These are phyloP conservation scores for Scaptomyza reducta DNA, from an alignment of 2,888 invertebrate species.

Conservation along the genomic window DNA sequence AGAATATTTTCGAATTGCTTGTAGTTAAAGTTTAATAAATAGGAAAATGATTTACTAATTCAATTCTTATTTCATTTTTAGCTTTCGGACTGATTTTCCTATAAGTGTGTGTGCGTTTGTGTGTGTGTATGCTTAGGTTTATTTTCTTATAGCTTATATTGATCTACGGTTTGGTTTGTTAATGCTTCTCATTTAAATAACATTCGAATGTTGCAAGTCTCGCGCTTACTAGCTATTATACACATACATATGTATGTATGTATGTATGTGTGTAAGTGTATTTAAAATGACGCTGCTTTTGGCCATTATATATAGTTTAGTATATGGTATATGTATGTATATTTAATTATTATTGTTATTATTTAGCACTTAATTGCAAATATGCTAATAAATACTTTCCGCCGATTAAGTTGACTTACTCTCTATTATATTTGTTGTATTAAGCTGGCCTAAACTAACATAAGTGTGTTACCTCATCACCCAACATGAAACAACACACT, in stretches of 20 bases:
- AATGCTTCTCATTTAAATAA: too few species aligned
- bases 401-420: conserved; percentile 28
- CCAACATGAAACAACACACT: conserved; percentile 40
- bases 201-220: too few species aligned
- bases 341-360: conserved; percentile 51
- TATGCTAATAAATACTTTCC: conserved; percentile 41
- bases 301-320: conserved; percentile 11
- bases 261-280: conserved; percentile 22
- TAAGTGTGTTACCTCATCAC: conserved; percentile 44
- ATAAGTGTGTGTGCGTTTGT: not conserved
- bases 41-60: not conserved
- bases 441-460: conserved; percentile 35
- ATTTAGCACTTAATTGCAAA: conserved; percentile 53
- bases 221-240: conserved; percentile 5
- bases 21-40: too few species aligned
- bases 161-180: conserved; percentile 5
- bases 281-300: conserved; percentile 47
- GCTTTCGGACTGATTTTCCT: conserved; percentile 6
- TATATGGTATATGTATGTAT: conserved; percentile 17
- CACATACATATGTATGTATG: conserved; percentile 18
- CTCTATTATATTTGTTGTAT: conserved; percentile 30
- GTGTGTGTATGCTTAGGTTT: conserved; percentile 10
- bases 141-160: conserved; percentile 16
- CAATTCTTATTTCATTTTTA: conserved; percentile 1
- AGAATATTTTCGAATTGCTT: not conserved